phyloP scores from a whole-genome alignment of 2,113 vertebrate genomes.

The Microcebus jonahi region DNA sequence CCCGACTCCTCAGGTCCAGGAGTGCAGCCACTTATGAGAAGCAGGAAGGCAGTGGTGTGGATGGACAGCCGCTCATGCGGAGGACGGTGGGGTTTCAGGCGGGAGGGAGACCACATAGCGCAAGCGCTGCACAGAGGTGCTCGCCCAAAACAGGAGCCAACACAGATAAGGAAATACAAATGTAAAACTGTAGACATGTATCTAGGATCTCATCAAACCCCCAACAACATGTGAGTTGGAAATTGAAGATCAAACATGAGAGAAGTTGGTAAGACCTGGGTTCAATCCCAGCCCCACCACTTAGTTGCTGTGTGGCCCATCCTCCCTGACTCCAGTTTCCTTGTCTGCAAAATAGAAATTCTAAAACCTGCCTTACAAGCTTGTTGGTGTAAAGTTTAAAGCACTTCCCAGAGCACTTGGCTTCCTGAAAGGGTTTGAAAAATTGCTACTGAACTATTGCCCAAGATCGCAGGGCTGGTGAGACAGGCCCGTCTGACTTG shows the following conservation, averaged over 20 bases:
- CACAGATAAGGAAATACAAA: background rate
- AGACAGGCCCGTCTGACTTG: background rate
- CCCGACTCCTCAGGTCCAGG: background rate
- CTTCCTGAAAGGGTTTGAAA: background rate
- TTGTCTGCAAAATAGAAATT: background rate
- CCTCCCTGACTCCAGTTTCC: background rate
- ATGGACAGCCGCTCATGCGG: background rate
- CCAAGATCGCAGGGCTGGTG: background rate
- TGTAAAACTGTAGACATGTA: fast-evolving
- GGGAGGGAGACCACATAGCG: fast-evolving
- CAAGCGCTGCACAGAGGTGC: background rate
- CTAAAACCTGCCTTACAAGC: background rate
- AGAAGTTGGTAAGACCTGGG: fast-evolving
- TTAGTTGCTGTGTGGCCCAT: background rate
- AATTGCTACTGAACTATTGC: background rate
- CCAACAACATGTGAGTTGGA: background rate
- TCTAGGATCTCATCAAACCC: background rate
- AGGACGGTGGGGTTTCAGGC: background rate
- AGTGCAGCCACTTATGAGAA: background rate
- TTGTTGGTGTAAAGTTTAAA: background rate
- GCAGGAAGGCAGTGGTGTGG: no score
- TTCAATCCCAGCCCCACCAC: background rate
- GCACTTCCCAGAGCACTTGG: background rate
- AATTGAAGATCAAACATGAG: background rate
- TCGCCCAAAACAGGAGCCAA: no score